phyloP scores from a whole-genome alignment of 2,888 invertebrate species.

The Phasia obesa region DNA sequence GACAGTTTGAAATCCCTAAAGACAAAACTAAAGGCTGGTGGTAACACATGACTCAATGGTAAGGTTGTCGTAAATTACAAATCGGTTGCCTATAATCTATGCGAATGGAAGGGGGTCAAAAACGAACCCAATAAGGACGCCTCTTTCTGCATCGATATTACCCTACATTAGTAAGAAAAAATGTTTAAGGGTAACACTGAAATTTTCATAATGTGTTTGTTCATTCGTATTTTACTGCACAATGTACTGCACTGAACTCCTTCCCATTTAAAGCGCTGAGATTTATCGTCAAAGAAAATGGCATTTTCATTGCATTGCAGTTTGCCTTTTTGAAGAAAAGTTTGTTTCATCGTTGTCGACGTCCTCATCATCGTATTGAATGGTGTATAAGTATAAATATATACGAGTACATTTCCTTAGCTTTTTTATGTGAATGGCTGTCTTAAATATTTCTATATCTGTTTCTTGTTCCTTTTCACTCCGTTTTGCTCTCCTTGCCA shows the following conservation, averaged over 20 bases:
- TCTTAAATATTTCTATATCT: conserved; percentile 47
- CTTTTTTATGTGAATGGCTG: conserved; percentile 28
- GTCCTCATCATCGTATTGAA: conserved; percentile 52
- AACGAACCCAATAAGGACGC: too few species aligned
- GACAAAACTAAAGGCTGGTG: too few species aligned
- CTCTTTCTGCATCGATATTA: too few species aligned
- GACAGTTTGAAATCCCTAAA: too few species aligned
- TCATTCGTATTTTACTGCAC: conserved; percentile 13
- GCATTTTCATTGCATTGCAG: conserved; percentile 70
- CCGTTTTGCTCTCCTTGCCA: neutral
- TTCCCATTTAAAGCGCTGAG: conserved; percentile 55
- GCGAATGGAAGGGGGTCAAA: too few species aligned
- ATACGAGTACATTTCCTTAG: conserved; percentile 26
- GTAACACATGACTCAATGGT: too few species aligned
- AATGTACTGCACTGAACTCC: conserved; percentile 37
- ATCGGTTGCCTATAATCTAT: too few species aligned
- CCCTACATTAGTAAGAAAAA: too few species aligned
- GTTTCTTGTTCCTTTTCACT: conserved; percentile 1
- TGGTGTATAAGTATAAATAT: conserved; percentile 39
- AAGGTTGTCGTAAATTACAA: too few species aligned
- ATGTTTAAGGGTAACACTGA: neutral
- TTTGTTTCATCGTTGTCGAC: conserved; percentile 59
- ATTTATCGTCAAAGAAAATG: conserved; percentile 67
- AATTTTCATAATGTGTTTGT: conserved; percentile 26
- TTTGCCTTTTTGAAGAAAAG: conserved; percentile 61